These are phyloP conservation scores for Diabrotica balteata DNA, from an alignment of 2,888 invertebrate genomes.

Conservation along the genomic window DNA sequence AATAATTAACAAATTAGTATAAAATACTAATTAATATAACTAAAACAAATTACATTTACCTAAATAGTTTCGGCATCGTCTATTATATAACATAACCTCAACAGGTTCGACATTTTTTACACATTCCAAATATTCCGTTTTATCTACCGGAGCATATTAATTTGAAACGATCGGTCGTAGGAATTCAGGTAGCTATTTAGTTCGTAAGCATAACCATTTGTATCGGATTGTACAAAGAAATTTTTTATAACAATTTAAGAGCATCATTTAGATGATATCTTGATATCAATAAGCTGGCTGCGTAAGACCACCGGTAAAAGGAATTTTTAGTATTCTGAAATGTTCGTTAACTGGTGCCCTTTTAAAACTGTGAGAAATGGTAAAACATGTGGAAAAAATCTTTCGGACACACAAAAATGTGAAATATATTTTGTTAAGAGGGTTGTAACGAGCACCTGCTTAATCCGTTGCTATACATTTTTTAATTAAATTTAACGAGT, in stretches of 20 bases:
- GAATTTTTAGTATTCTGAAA: constrained; percentile 30
- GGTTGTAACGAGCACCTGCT: constrained; percentile 23
- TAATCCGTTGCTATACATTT: constrained; percentile 6
- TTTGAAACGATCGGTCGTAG: constrained; percentile 16
- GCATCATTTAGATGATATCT: constrained; percentile 36
- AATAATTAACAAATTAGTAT: too few species aligned
- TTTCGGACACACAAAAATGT: constrained; percentile 2
- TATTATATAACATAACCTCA: constrained; percentile 3
- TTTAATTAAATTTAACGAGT: constrained; percentile 15
- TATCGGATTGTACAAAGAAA: constrained; percentile 31
- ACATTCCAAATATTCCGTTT: constrained; percentile 20
- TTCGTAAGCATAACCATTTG: constrained; percentile 26
- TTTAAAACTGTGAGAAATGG: constrained; percentile 14
- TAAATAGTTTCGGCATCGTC: not conserved
- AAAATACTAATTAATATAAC: not conserved
- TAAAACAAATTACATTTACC: constrained; percentile 4
- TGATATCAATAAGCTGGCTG: constrained; percentile 31
- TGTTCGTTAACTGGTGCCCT: constrained; percentile 16
- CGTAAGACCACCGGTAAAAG: constrained; percentile 31
- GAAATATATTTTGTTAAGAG: constrained; percentile 8
- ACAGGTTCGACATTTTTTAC: not conserved
- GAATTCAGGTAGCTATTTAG: constrained; percentile 34
- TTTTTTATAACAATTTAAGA: constrained; percentile 29
- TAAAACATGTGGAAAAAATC: not conserved
- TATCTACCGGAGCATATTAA: constrained; percentile 16